Base-by-base conservation (phyloP, 2,797 vertebrate genomes). In the Galagoides demidoff region DNA sequence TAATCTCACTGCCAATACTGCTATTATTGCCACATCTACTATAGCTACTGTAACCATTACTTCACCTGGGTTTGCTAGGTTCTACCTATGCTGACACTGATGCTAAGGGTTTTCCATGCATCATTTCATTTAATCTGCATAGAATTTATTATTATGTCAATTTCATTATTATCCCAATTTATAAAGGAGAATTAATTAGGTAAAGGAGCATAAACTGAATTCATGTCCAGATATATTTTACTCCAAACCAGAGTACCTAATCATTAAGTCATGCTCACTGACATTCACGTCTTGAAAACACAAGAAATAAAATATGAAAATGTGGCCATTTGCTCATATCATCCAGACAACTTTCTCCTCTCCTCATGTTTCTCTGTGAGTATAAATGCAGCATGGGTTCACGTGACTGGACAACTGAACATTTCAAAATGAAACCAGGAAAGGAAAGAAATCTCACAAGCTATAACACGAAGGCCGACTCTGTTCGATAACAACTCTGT, bases 351-450 rank as follows among this genome's bases (percentile, higher is more conserved):
- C 45, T 92, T 43, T 23, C 2, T 68, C 9, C 59, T 27, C 77
- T 91, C 23, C 84, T 13, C 25, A 92, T 3, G 9, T 90, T 90
- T 52, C 6, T 61, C 25, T 92, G 6, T 64, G 17, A 66, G 0
- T 43, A 29, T 1, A 31, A 22, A 52, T 78, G 14, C 16, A 20
- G 19, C 12, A 64, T 17, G 49, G 89, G 11, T 31, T 7, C n/a
- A 86, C 31, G 27, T 59, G 17, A 22, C 90, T 64, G 43, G 22
- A 66, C 23, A 4, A 2, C 14, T 52, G 76, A 76, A 52, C 9
- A 83, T 49, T 92, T 85, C 78, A 95, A 83, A 95, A 85, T 81
- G 7, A 83, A 90, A 77, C 13, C 1, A 76, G 57, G 66, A 77
- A 85, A 76, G 57, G 66, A 77, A 85, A 92, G 77, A 66, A 10